Evolutionary conservation across 2,888 invertebrate species (phyloP), one percentile per base, ranked within the genome.

Genomic region (Clunio marinus): DNA sequence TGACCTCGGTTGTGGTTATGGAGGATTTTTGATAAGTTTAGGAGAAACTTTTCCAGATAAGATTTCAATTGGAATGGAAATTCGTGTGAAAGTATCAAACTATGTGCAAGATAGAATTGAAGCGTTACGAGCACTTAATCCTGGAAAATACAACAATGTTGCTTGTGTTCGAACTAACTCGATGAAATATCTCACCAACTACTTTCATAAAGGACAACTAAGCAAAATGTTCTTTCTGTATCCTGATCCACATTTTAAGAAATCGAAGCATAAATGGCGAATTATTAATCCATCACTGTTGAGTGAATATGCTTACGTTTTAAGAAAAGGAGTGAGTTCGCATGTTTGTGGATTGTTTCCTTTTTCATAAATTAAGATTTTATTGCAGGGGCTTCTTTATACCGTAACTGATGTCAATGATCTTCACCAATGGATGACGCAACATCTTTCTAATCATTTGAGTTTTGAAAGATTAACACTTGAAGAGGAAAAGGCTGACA

Each of bases 211-310:
- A 81, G 93, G 90, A 71, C 98, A 96, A 89, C 80, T 98, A 51
- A 87, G 87, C 70, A 97, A 97, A 81, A 93, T 99, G 89, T 99
- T 99, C 79, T 98, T 99, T 79, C 81, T 99, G 17, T 99, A 96
- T 79, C 99, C 99, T 24, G 99, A 99, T 81, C 99, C 99, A 28
- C 99, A 99, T 81, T 99, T 99, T 78, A 99, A 99, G 78, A 95
- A 90, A 75, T 89, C 96, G 0, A 99, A 99, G 80, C 96, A 98
- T 76, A 99, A 99, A 79, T 99, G 99, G 99, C 84, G 99, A 70
- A 99, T 99, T 70, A 94, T 99, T 71, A 98, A 94, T 76, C 87
- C 89, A 73, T 89, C 89, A 73, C 81, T 98, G 35, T 81, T 99
- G 22, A 93, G 97, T 1, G 99, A 99, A 80, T 99, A 99, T 83